Evolutionary conservation across 2,113 vertebrate genomes (phyloP), one percentile per base, ranked within the genome.

Genomic region (Eptatretus burgeri): DNA sequence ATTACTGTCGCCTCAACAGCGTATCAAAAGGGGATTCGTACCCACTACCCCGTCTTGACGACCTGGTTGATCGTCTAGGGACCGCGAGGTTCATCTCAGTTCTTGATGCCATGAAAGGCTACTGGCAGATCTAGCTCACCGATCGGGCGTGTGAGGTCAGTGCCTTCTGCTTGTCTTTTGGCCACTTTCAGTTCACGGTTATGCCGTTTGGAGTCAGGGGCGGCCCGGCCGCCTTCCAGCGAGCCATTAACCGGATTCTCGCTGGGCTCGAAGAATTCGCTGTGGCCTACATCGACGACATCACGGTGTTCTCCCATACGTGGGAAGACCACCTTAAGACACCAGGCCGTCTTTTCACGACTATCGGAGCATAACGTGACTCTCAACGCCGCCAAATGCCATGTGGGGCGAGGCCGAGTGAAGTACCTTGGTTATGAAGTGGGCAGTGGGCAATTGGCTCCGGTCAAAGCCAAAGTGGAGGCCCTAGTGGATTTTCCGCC

Each of bases 31-130:
- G 27, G 27, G 27, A 41, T 41, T 41, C 27, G 27, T 41, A 41
- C 27, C 27, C 27, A 7, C 27, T 41, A 41, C 27, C 27, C 27
- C 27, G 27, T 41, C 27, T 41, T 41, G 27, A 41, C 27, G 27
- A 41, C 27, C 27, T 41, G 27, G 27, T 41, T 41, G 27, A 41
- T 41, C 27, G 27, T 41, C 27, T 41, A 41, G 27, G 27, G 27
- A 41, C 27, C 27, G 27, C 27, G 27, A 41, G 27, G 3, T 41
- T 41, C 27, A 41, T 41, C 27, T 41, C 27, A 5, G 27, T 41
- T 7, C 27, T 41, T 41, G 27, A 41, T 41, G 27, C 27, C 27
- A 41, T 41, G 27, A 41, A 41, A 41, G 66, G 70, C 51, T 63
- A 63, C 11, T 63, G 62, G 62, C 62, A 20, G 11, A 12, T 63